Conservation (phyloP, 2,113 vertebrate genomes). For the Anas platyrhynchos region DNA sequence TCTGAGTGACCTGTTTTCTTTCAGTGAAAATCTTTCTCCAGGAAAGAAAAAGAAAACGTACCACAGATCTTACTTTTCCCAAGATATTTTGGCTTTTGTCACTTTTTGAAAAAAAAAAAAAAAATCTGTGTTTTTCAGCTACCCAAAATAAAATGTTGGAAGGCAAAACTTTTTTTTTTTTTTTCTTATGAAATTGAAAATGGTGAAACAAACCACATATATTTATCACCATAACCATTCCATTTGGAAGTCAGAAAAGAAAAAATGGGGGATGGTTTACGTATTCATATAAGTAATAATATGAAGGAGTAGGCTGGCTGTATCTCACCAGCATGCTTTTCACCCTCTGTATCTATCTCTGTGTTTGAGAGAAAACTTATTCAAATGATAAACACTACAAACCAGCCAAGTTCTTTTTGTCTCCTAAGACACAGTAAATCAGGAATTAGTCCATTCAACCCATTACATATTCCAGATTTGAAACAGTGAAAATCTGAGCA, state of each 20-base stretch:
- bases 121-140: not conserved
- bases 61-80: not conserved
- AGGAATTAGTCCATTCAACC: not conserved
- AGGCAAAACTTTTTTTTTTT: not conserved
- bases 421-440: not conserved
- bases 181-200: not conserved
- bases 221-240: not conserved
- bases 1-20: not conserved
- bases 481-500: not conserved
- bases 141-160: not conserved
- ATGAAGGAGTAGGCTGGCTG: not conserved
- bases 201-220: not conserved
- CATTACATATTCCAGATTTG: not conserved
- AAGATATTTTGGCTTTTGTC: not conserved
- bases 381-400: not conserved
- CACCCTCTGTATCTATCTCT: not conserved
- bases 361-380: not conserved
- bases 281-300: not conserved
- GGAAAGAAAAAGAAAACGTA: slow-evolving; percentile 19
- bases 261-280: not conserved
- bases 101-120: not conserved
- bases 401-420: not conserved
- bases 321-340: not conserved
- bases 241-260: not conserved
- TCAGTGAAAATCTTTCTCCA: not conserved